Evolutionary conservation across 2,113 vertebrate species (phyloP).

Genomic region (Rhinichthys klamathensis): DNA sequence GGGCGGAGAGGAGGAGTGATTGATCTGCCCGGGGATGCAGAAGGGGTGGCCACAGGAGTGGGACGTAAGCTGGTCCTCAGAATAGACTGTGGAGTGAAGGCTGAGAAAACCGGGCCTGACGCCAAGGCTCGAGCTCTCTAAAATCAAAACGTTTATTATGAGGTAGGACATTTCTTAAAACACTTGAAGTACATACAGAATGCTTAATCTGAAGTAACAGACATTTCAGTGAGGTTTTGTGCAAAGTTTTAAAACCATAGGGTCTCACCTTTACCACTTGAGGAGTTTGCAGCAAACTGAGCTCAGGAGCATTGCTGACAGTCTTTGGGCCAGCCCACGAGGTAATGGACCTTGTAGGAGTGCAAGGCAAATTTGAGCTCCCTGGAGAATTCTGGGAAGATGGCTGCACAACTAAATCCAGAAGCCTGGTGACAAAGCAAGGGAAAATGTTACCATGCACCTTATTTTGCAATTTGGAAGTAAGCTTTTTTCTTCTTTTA

Average conservation of each 20-base stretch:
- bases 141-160: slow-evolving; percentile 16
- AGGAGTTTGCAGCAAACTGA: slow-evolving; percentile 88
- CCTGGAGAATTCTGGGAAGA: slow-evolving; percentile 65
- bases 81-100: slow-evolving; percentile 91
- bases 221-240: not conserved
- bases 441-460: slow-evolving; percentile 2
- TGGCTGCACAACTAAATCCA: slow-evolving; percentile 84
- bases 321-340: slow-evolving; percentile 69
- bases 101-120: slow-evolving; percentile 80
- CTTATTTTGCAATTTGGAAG: not conserved
- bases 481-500: no score
- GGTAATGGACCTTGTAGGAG: slow-evolving; percentile 66
- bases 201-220: not conserved
- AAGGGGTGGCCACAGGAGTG: slow-evolving; percentile 86
- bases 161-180: not conserved
- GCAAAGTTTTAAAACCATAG: not conserved
- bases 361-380: slow-evolving; percentile 64
- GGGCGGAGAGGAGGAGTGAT: slow-evolving; percentile 82
- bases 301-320: slow-evolving; percentile 77
- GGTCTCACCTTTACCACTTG: slow-evolving; percentile 87
- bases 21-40: slow-evolving; percentile 86
- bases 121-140: slow-evolving; percentile 88
- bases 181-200: not conserved
- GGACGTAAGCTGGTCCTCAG: slow-evolving; percentile 87
- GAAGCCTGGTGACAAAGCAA: slow-evolving; percentile 71